Evolutionary conservation across 1,140 invertebrate genomes (phyloP).

Genomic region (Mamestra configurata): DNA sequence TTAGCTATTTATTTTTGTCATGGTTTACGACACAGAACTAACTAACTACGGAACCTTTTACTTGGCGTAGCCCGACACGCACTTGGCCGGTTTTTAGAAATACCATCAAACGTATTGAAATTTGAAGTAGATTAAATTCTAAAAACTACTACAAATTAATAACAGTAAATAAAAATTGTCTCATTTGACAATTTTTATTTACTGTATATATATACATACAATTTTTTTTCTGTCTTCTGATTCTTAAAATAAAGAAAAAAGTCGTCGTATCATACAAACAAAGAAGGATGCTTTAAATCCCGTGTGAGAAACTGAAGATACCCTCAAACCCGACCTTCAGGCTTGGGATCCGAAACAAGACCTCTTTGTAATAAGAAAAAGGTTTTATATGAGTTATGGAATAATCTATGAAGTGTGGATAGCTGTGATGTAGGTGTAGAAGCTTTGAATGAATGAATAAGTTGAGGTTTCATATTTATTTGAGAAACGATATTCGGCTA

Average conservation of each 20-base stretch:
- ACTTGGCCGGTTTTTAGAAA: too few species aligned
- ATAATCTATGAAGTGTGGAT: constrained; percentile 33
- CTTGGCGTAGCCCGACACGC: too few species aligned
- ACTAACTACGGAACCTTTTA: too few species aligned
- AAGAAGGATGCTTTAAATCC: constrained; percentile 4
- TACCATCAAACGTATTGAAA: too few species aligned
- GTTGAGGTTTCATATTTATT: not conserved
- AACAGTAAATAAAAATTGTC: too few species aligned
- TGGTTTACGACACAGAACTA: too few species aligned
- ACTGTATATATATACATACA: not conserved
- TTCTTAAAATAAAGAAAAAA: not conserved
- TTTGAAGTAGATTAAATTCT: too few species aligned
- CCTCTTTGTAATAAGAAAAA: constrained; percentile 35
- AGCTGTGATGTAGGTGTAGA: constrained; percentile 7
- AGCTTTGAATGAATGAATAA: constrained; percentile 5
- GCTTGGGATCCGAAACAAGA: constrained; percentile 28
- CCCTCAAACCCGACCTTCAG: constrained; percentile 7
- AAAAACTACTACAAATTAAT: too few species aligned
- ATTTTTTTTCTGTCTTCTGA: not conserved
- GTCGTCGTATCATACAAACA: constrained; percentile 22
- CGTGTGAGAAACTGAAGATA: not conserved
- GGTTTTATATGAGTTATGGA: constrained; percentile 26
- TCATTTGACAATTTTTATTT: too few species aligned
- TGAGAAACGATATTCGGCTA: not conserved
- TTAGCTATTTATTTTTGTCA: too few species aligned